Evolutionary conservation across 2,888 invertebrate species (phyloP).

Genomic region (Drosophila parthenogenetica): DNA sequence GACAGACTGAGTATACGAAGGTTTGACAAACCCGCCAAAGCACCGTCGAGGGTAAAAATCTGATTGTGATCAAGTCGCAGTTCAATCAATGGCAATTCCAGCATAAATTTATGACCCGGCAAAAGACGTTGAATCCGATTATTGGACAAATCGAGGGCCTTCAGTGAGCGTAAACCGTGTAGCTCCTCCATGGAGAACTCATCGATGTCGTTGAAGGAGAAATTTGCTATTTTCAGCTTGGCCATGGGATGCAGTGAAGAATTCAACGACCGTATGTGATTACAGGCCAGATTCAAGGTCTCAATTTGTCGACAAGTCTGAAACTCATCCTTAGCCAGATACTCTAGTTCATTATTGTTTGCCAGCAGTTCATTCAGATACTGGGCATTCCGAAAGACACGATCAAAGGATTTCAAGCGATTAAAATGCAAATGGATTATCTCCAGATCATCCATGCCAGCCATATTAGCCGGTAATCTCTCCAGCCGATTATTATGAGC

Average conservation of each 20-base stretch:
- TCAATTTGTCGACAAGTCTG: slow-evolving; percentile 89
- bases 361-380: slow-evolving; percentile 89
- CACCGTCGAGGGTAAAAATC: slow-evolving; percentile 89
- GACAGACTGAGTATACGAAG: slow-evolving; percentile 90
- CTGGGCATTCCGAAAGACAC: slow-evolving; percentile 89
- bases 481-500: slow-evolving; percentile 91
- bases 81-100: slow-evolving; percentile 90
- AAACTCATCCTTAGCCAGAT: slow-evolving; percentile 92
- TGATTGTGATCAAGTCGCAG: slow-evolving; percentile 91
- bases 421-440: slow-evolving; percentile 91
- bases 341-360: slow-evolving; percentile 90
- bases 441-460: slow-evolving; percentile 89
- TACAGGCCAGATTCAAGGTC: slow-evolving; percentile 90
- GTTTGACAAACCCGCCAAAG: slow-evolving; percentile 90
- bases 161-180: slow-evolving; percentile 89
- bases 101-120: slow-evolving; percentile 91
- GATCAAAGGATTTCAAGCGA: slow-evolving; percentile 89
- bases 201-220: slow-evolving; percentile 90
- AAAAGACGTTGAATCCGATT: slow-evolving; percentile 90
- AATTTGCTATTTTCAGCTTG: slow-evolving; percentile 89
- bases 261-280: slow-evolving; percentile 90
- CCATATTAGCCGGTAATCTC: slow-evolving; percentile 90
- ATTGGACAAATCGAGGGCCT: slow-evolving; percentile 90
- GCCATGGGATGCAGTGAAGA: slow-evolving; percentile 90
- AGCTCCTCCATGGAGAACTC: slow-evolving; percentile 93